These are phyloP conservation scores for Delia radicum DNA, from an alignment of 1,140 invertebrate genomes.

Conservation along the genomic window DNA sequence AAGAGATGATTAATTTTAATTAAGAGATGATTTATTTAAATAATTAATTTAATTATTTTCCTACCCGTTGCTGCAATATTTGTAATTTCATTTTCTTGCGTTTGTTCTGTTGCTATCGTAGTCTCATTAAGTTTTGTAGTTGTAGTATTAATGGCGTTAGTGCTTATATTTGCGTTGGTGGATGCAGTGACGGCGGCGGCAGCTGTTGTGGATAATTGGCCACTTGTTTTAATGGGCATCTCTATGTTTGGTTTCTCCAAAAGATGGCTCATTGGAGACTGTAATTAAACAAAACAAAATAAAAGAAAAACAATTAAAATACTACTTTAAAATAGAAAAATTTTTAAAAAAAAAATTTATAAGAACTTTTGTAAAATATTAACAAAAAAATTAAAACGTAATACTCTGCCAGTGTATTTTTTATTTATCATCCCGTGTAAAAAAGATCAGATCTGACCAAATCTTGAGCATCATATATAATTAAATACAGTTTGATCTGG, in stretches of 20 bases:
- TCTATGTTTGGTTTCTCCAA: constrained; percentile 53
- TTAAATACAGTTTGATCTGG: too few species aligned
- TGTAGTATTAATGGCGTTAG: neutral
- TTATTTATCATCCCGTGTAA: too few species aligned
- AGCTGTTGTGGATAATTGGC: constrained; percentile 41
- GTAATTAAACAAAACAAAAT: constrained; percentile 13
- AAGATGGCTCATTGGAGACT: constrained; percentile 55
- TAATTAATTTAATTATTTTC: too few species aligned
- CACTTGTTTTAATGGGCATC: constrained; percentile 48
- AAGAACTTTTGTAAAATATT: too few species aligned
- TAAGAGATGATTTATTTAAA: too few species aligned
- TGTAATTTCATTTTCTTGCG: neutral
- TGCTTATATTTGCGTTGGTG: constrained; percentile 26
- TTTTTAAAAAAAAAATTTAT: too few species aligned
- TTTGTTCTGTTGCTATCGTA: neutral
- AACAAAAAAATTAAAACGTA: too few species aligned
- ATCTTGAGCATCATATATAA: too few species aligned
- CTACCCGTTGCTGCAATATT: neutral
- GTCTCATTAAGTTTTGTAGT: neutral
- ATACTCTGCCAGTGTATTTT: too few species aligned
- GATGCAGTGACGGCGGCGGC: constrained; percentile 25
- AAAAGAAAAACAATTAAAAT: neutral
- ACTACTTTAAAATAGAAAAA: neutral
- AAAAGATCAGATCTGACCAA: too few species aligned
- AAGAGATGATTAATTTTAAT: neutral